phyloP scores from a whole-genome alignment of 2,888 invertebrate species.

The Gerris lacustris region DNA sequence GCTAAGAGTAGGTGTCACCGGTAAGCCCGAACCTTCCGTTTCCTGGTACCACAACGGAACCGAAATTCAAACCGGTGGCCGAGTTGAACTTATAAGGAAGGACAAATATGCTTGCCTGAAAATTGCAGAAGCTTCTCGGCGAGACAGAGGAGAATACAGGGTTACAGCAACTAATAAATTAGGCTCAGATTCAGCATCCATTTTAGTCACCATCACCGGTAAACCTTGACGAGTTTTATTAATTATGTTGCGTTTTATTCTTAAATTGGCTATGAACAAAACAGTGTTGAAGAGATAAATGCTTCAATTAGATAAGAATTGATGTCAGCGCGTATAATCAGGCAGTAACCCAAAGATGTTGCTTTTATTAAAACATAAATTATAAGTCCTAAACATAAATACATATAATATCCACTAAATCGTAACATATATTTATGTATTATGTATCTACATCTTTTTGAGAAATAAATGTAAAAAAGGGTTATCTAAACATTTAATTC shows the following conservation, averaged over 20 bases:
- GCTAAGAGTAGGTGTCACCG: slow-evolving; percentile 71
- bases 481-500: too few relatives aligned
- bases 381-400: too few relatives aligned
- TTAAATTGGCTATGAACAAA: not conserved
- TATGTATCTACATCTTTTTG: too few relatives aligned
- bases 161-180: slow-evolving; percentile 67
- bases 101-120: slow-evolving; percentile 55
- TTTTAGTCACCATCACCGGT: slow-evolving; percentile 73
- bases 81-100: slow-evolving; percentile 22
- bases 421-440: too few relatives aligned
- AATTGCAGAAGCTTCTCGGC: slow-evolving; percentile 58
- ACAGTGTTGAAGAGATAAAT: too few relatives aligned
- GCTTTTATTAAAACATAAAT: too few relatives aligned
- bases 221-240: slow-evolving; percentile 15
- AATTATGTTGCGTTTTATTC: not conserved
- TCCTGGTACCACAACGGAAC: slow-evolving; percentile 76
- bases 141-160: slow-evolving; percentile 80
- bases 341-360: too few relatives aligned
- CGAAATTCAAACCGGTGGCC: slow-evolving; percentile 46
- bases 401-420: too few relatives aligned
- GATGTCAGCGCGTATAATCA: too few relatives aligned
- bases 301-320: too few relatives aligned
- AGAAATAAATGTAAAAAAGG: too few relatives aligned
- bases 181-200: slow-evolving; percentile 66
- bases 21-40: slow-evolving; percentile 70